Conservation (phyloP, 2,797 vertebrate species). For the Enteromius radiatus region DNA sequence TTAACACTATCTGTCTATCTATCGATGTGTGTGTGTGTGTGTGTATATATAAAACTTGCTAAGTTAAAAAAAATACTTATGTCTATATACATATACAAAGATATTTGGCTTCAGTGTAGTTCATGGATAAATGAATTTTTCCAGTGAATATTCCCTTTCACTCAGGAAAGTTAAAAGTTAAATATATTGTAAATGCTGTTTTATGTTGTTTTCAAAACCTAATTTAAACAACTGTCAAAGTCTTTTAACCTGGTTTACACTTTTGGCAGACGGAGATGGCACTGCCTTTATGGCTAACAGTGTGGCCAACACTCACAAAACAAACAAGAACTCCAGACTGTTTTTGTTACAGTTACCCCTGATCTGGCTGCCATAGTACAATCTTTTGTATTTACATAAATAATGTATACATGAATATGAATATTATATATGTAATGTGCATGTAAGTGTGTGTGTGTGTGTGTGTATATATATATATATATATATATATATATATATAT, state of each 20-base stretch:
- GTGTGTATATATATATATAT: too few relatives aligned
- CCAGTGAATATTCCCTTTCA: conserved; percentile 7
- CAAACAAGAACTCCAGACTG: conserved; percentile 30
- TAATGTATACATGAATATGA: too few relatives aligned
- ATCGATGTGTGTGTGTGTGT: not conserved
- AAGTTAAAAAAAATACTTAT: not conserved
- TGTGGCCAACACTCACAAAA: conserved; percentile 29
- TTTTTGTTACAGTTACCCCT: conserved; percentile 1
- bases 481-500: too few relatives aligned
- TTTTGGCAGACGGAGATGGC: conserved; percentile 34
- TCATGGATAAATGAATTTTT: conserved; percentile 1
- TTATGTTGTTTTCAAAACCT: conserved; percentile 19
- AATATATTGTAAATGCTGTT: conserved; percentile 26
- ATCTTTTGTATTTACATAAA: not conserved
- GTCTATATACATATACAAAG: not conserved
- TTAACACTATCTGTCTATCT: too few relatives aligned
- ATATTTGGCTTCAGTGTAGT: not conserved
- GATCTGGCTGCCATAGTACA: not conserved
- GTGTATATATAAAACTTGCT: not conserved
- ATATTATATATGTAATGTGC: too few relatives aligned
- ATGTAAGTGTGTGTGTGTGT: too few relatives aligned
- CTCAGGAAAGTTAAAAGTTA: conserved; percentile 9
- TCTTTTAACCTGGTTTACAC: conserved; percentile 4
- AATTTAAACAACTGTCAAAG: conserved; percentile 24
- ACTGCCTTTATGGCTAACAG: conserved; percentile 7